Conservation (phyloP, 1,140 invertebrate genomes). For the Akabosia matsudoensis region DNA sequence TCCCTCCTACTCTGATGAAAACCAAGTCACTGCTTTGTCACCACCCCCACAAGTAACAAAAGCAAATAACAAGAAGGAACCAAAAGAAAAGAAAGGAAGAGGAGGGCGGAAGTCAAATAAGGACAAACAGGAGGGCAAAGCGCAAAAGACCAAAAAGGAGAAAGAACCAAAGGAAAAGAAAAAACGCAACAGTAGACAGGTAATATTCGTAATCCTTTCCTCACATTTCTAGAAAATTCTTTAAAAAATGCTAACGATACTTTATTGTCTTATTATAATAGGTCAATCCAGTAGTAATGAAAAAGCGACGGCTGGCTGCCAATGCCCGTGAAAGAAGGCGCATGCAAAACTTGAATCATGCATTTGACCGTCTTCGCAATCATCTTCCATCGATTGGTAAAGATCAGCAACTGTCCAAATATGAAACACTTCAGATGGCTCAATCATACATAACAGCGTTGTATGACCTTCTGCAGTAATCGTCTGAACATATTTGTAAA, state of each 20-base stretch:
- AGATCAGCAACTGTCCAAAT: constrained; percentile 89
- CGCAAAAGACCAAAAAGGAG: neutral
- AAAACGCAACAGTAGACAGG: constrained; percentile 9
- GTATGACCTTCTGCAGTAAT: constrained; percentile 72
- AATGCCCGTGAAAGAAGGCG: constrained; percentile 85
- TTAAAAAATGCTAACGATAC: no score
- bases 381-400: constrained; percentile 85
- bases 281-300: constrained; percentile 70
- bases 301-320: constrained; percentile 79
- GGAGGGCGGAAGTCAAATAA: constrained; percentile 16
- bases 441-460: constrained; percentile 90
- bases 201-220: no score
- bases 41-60: neutral
- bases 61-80: neutral
- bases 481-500: neutral
- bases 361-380: constrained; percentile 82
- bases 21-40: neutral
- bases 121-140: constrained; percentile 18
- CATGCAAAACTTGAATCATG: constrained; percentile 92
- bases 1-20: neutral
- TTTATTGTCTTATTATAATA: constrained; percentile 47
- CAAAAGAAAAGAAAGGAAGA: constrained; percentile 8
- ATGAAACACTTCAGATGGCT: constrained; percentile 95
- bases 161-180: constrained; percentile 16
- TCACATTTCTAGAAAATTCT: no score